Evolutionary conservation across 1,140 invertebrate species (phyloP).

Genomic region (Pseudoatta argentina): DNA sequence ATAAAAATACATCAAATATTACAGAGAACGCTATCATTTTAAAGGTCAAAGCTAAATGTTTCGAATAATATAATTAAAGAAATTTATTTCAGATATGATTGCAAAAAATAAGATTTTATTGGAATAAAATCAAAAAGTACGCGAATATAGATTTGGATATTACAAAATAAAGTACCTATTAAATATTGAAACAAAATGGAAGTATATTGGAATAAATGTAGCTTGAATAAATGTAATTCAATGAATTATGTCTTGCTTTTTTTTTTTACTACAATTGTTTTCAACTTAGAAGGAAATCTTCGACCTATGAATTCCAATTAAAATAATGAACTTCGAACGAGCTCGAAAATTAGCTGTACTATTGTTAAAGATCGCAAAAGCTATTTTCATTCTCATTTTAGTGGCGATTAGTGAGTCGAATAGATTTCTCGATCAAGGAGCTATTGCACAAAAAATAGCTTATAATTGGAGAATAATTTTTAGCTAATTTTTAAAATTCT

Average conservation of each 20-base stretch:
- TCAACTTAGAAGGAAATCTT: slow-evolving; percentile 15
- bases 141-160: not conserved
- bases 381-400: slow-evolving; percentile 32
- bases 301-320: slow-evolving; percentile 51
- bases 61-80: no score
- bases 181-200: not conserved
- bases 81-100: no score
- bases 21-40: no score
- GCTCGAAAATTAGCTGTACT: slow-evolving; percentile 31
- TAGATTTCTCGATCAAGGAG: not conserved
- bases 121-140: slow-evolving; percentile 1
- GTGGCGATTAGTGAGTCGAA: not conserved
- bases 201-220: not conserved
- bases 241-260: not conserved
- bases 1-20: no score
- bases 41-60: no score
- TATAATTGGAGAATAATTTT: slow-evolving; percentile 32
- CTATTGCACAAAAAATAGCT: slow-evolving; percentile 5
- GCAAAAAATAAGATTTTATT: not conserved
- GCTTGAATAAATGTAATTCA: slow-evolving; percentile 4
- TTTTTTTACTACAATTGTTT: not conserved
- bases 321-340: slow-evolving; percentile 40
- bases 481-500: slow-evolving; percentile 1
- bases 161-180: not conserved
- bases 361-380: slow-evolving; percentile 32